Percentiles rank a stretch among this genome's conserved stretches.
phyloP scores from a whole-genome alignment of 2,113 vertebrate species.

The Leuciscus idus region DNA sequence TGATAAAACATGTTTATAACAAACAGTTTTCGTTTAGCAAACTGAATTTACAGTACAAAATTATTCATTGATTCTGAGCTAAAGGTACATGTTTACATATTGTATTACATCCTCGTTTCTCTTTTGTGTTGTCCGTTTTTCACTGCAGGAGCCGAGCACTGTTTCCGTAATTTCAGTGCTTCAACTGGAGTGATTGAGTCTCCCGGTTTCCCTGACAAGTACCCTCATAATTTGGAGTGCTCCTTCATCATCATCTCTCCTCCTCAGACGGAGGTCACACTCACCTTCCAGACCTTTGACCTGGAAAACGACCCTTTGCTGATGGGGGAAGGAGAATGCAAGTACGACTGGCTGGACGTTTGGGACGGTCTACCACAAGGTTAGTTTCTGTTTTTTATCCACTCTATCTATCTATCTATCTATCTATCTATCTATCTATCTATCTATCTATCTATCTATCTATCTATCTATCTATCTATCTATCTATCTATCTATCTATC shows the following conservation, averaged over 20 bases:
- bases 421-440: too few species aligned
- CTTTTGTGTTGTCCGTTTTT: slow-evolving; percentile 25
- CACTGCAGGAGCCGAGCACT: slow-evolving; percentile 91
- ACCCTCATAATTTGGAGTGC: slow-evolving; percentile 97
- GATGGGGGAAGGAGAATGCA: slow-evolving; percentile 93
- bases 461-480: too few species aligned
- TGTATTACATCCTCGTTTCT: background rate
- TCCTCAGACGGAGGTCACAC: slow-evolving; percentile 91
- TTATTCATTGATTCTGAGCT: background rate
- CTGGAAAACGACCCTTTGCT: slow-evolving; percentile 94
- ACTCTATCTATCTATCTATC: too few species aligned
- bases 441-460: too few species aligned
- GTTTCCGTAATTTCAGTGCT: slow-evolving; percentile 95
- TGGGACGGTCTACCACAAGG: slow-evolving; percentile 97
- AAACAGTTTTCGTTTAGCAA: background rate
- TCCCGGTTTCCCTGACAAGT: slow-evolving; percentile 96
- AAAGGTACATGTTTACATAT: slow-evolving; percentile 7
- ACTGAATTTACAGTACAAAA: background rate
- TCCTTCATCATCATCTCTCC: slow-evolving; percentile 93
- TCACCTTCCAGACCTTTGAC: slow-evolving; percentile 93
- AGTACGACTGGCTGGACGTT: slow-evolving; percentile 97
- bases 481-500: too few species aligned
- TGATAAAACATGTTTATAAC: background rate
- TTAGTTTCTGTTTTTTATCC: slow-evolving; percentile 67
- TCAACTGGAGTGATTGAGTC: slow-evolving; percentile 91